Evolutionary conservation across 2,888 invertebrate species (phyloP).

Genomic region (Scaptomyza tumidula): DNA sequence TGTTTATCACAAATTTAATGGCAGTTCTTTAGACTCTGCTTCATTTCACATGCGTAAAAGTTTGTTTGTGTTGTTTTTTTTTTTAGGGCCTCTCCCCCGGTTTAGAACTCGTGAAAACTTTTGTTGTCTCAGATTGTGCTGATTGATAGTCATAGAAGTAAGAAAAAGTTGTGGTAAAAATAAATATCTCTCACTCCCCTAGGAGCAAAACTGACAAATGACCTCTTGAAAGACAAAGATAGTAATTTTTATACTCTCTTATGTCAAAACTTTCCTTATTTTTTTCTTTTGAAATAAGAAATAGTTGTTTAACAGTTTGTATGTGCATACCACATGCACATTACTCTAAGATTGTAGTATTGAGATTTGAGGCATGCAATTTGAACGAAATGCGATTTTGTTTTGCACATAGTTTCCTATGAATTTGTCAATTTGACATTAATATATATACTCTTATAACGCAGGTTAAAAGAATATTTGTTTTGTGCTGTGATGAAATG

Average conservation of each 20-base stretch:
- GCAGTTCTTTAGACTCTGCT: constrained; percentile 13
- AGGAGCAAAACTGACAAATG: constrained; percentile 48
- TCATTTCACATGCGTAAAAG: constrained; percentile 28
- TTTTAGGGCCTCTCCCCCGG: no score
- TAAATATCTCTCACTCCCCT: constrained; percentile 25
- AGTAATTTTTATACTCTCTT: constrained; percentile 12
- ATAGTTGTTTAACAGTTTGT: constrained; percentile 14
- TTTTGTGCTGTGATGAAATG: no score
- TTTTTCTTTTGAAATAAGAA: constrained; percentile 17
- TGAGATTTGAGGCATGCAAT: neutral
- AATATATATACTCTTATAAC: no score
- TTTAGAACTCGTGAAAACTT: no score
- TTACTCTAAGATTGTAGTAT: neutral
- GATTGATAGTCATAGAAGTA: constrained; percentile 48
- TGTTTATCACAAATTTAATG: constrained; percentile 27
- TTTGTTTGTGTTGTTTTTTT: constrained; percentile 20
- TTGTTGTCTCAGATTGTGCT: constrained; percentile 51
- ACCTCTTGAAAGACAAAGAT: constrained; percentile 23
- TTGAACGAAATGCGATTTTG: neutral
- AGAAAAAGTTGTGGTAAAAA: constrained; percentile 35
- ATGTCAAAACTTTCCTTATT: constrained; percentile 11
- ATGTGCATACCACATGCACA: constrained; percentile 3
- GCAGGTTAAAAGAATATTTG: no score
- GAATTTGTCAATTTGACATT: no score
- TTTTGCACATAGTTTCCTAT: no score